Conservation (phyloP, 2,888 invertebrate species). For the Melanotus villosus region DNA sequence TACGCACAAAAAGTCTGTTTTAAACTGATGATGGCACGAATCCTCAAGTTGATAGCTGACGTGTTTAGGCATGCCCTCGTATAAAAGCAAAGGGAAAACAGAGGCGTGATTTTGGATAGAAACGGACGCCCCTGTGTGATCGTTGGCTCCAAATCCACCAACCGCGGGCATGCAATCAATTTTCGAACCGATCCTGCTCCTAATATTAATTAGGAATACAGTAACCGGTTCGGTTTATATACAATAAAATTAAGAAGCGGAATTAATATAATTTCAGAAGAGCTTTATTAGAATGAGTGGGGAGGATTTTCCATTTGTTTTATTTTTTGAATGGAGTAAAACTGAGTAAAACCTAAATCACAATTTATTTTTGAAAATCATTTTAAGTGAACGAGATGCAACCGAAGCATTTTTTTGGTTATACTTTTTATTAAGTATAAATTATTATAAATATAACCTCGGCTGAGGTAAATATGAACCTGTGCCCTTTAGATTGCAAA, state of each 20-base stretch:
- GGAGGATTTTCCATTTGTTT: too few relatives aligned
- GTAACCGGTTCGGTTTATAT: slow-evolving; percentile 9
- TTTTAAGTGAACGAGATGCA: too few relatives aligned
- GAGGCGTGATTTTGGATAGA: slow-evolving; percentile 49
- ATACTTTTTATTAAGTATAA: too few relatives aligned
- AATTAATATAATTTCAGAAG: slow-evolving; percentile 15
- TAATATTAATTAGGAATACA: slow-evolving; percentile 53
- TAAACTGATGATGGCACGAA: slow-evolving; percentile 48
- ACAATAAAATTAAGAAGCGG: slow-evolving; percentile 9
- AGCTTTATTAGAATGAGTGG: background rate
- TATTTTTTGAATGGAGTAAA: too few relatives aligned
- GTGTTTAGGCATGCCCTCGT: slow-evolving; percentile 22
- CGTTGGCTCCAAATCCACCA: slow-evolving; percentile 54
- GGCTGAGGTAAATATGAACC: too few relatives aligned
- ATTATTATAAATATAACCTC: too few relatives aligned
- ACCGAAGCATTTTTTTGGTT: too few relatives aligned
- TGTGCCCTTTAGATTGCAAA: too few relatives aligned
- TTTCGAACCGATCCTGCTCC: slow-evolving; percentile 51
- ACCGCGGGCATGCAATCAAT: slow-evolving; percentile 52
- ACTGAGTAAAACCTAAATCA: too few relatives aligned
- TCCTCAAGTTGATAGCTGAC: slow-evolving; percentile 15
- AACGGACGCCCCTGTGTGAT: slow-evolving; percentile 51
- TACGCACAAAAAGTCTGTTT: slow-evolving; percentile 51
- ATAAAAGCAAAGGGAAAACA: slow-evolving; percentile 49
- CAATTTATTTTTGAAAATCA: too few relatives aligned